These are phyloP conservation scores for Lucilia cuprina DNA, from an alignment of 1,140 invertebrate genomes.

Conservation along the genomic window DNA sequence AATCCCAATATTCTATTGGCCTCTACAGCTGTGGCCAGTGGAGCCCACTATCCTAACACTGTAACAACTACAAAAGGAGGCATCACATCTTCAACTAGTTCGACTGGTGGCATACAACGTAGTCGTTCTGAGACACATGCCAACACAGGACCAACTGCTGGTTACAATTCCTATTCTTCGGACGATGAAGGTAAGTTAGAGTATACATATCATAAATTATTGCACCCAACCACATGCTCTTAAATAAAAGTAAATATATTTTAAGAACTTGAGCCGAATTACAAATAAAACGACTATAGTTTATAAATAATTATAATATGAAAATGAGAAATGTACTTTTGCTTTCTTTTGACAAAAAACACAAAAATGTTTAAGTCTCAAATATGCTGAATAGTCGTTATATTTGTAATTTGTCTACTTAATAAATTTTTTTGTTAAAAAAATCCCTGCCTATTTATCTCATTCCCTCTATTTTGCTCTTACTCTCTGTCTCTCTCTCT, in stretches of 20 bases:
- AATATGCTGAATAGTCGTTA: not conserved
- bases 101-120: conserved; percentile 53
- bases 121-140: conserved; percentile 61
- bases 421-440: too few relatives aligned
- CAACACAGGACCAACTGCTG: conserved; percentile 65
- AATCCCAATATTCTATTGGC: conserved; percentile 58
- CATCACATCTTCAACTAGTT: conserved; percentile 42
- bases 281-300: too few relatives aligned
- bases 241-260: not conserved
- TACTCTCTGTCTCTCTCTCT: not conserved
- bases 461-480: not conserved
- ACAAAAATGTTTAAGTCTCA: not conserved
- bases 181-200: conserved; percentile 80
- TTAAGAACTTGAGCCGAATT: too few relatives aligned
- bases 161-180: conserved; percentile 84
- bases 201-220: not conserved
- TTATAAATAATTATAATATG: too few relatives aligned
- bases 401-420: not conserved
- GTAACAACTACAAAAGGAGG: conserved; percentile 33
- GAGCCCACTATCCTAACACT: conserved; percentile 58
- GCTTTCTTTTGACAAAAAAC: not conserved
- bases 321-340: not conserved
- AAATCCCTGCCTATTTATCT: too few relatives aligned
- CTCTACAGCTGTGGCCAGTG: conserved; percentile 60
- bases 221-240: not conserved